Percentiles rank a stretch among this genome's conserved stretches.
Evolutionary conservation across 30 jellyfish, hydroid and myxozoan genomes (phyloP).

Genomic region (Aurelia aurita): DNA sequence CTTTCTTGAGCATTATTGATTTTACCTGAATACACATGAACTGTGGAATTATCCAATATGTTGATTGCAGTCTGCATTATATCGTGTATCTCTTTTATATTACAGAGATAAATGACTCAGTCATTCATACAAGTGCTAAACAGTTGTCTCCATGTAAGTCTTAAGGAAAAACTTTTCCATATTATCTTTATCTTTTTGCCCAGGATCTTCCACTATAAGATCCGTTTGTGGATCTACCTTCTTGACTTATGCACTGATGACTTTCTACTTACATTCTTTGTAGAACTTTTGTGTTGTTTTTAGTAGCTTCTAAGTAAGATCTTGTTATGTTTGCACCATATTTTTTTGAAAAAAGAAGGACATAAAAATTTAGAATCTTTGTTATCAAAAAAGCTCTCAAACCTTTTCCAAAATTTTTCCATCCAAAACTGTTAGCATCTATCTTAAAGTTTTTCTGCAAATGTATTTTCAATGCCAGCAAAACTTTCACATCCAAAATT

Average conservation of each 20-base stretch:
- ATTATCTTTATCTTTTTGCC: no score
- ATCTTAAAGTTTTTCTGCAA: background rate
- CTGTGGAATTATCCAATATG: background rate
- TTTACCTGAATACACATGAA: background rate
- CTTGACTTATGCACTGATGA: no score
- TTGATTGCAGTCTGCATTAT: background rate
- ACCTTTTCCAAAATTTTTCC: no score
- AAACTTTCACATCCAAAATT: background rate
- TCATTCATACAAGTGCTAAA: constrained; percentile 50
- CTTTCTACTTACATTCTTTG: no score
- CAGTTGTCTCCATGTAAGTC: constrained; percentile 41
- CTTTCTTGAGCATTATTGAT: no score
- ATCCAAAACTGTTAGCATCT: background rate
- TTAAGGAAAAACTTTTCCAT: no score
- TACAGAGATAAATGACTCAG: constrained; percentile 37
- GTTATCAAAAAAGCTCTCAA: no score
- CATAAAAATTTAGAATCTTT: no score
- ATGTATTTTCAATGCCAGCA: background rate
- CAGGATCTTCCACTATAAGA: background rate
- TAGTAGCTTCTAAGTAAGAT: no score
- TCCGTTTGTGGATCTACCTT: background rate
- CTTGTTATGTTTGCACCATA: no score
- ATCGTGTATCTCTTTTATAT: background rate
- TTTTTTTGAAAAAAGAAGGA: no score
- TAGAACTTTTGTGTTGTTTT: no score